These are phyloP conservation scores for Mesembrinibis cayennensis DNA, from an alignment of 2,113 vertebrate species.

Conservation along the genomic window DNA sequence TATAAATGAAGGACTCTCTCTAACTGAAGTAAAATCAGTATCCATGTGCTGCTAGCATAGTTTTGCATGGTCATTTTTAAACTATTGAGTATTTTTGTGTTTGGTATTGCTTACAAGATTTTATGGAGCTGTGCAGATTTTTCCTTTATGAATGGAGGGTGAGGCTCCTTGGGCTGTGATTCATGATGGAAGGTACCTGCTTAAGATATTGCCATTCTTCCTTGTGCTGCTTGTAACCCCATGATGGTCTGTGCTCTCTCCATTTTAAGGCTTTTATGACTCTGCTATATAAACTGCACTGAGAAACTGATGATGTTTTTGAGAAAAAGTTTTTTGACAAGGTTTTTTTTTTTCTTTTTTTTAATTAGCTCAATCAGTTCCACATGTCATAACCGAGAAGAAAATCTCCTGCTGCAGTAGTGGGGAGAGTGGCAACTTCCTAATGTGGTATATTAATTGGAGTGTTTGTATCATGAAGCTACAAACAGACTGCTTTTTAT, in stretches of 20 bases:
- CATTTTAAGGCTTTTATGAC: not conserved
- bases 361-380: not conserved
- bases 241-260: not conserved
- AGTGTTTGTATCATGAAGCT: not conserved
- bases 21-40: not conserved
- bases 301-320: not conserved
- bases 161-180: not conserved
- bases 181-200: not conserved
- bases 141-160: not conserved
- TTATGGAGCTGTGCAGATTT: not conserved
- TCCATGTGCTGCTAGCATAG: not conserved
- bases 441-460: not conserved
- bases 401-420: not conserved
- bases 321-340: not conserved
- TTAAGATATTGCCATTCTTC: accelerated
- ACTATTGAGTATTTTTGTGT: not conserved
- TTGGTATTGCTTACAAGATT: not conserved
- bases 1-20: not conserved
- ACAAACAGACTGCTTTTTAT: not conserved
- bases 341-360: not conserved
- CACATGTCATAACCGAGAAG: not conserved
- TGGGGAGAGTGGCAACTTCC: not conserved
- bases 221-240: not conserved
- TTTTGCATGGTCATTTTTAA: not conserved
- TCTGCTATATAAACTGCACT: not conserved